Base-by-base conservation (phyloP, 2,113 vertebrate species). In the Hipposideros armiger region DNA sequence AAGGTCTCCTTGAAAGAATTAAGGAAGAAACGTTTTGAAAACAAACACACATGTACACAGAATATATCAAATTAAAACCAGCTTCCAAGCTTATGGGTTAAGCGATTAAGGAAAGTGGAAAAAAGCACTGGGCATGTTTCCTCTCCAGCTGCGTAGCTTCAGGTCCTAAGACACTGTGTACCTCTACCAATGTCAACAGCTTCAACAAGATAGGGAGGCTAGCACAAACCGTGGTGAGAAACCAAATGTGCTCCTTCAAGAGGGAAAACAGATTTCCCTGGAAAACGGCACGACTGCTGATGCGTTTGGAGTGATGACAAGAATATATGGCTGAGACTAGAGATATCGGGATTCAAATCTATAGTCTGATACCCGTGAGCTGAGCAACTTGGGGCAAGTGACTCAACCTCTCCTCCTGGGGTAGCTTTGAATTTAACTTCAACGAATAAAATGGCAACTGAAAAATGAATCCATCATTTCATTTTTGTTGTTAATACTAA, bases 61-160 rank as follows among this genome's bases (percentile, higher is more conserved):
- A 87, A 91, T 74, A 90, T 40, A 45, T 76, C 90, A 94, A 94
- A 96, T 97, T 81, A 92, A 97, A 97, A 96, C 92, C 97, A 97
- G 96, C 87, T 85, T 93, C 87, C 66, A 70, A 72, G 76, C 52
- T 36, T 90, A 83, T 28, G 90, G 85, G 60, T 87, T 91, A 92
- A 94, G 70, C n/a, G 80, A 80, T 30, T 73, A 32, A 73, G 73
- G 47, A 45, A 64, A 40, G 5, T 64, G 19, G 47, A 13, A 40
- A 30, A 5, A 45, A 47, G 62, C 42, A 58, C 32, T 20, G 67
- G 83, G n/a, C 36, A 11, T 5, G 36, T 40, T 90, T 87, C 67
- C 72, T 87, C 56, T 90, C 80, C 91, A 92, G 95, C 83, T 96
- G 90, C 30, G 54, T 2, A 73, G 32, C 81, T 60, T 84, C 81